These are phyloP conservation scores for Drosophila nigromelanica DNA, from an alignment of 1,140 invertebrate species.

Conservation along the genomic window DNA sequence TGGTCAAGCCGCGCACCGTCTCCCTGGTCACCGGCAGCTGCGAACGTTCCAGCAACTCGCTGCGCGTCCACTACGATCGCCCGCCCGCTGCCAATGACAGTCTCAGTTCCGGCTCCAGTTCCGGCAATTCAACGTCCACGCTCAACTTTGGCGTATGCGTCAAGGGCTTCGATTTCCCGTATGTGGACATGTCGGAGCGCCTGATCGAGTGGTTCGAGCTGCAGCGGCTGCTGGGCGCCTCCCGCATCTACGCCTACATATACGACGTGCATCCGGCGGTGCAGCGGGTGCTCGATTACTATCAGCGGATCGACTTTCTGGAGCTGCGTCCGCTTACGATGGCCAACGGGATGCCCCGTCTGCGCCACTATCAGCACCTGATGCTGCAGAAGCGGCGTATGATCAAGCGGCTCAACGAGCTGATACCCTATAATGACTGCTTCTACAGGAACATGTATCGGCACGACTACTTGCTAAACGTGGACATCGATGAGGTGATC, in stretches of 20 bases:
- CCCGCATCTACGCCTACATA: constrained; percentile 96
- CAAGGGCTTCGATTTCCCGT: constrained; percentile 95
- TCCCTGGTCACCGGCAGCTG: constrained; percentile 92
- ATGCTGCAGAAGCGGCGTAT: constrained; percentile 85
- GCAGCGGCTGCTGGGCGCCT: constrained; percentile 92
- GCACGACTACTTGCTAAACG: constrained; percentile 90
- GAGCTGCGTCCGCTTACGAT: constrained; percentile 89
- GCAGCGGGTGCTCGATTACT: constrained; percentile 89
- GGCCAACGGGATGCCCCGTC: constrained; percentile 90
- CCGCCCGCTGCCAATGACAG: not conserved
- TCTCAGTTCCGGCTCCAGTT: no score
- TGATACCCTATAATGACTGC: constrained; percentile 94
- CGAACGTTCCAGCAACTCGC: constrained; percentile 92
- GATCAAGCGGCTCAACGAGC: constrained; percentile 88
- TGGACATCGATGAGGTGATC: constrained; percentile 92
- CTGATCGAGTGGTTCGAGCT: constrained; percentile 97
- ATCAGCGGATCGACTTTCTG: constrained; percentile 79
- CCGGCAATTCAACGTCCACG: constrained; percentile 85
- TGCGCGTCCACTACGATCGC: constrained; percentile 90
- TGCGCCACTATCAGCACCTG: constrained; percentile 88
- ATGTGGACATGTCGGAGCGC: constrained; percentile 93
- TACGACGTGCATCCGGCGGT: constrained; percentile 95
- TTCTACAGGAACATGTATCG: constrained; percentile 91
- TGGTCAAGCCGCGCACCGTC: constrained; percentile 90
- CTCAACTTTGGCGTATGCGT: constrained; percentile 96